Percentiles rank a stretch among this genome's conserved stretches.
These are phyloP conservation scores for Daubentonia madagascariensis DNA, from an alignment of 2,113 vertebrate species.

Conservation along the genomic window DNA sequence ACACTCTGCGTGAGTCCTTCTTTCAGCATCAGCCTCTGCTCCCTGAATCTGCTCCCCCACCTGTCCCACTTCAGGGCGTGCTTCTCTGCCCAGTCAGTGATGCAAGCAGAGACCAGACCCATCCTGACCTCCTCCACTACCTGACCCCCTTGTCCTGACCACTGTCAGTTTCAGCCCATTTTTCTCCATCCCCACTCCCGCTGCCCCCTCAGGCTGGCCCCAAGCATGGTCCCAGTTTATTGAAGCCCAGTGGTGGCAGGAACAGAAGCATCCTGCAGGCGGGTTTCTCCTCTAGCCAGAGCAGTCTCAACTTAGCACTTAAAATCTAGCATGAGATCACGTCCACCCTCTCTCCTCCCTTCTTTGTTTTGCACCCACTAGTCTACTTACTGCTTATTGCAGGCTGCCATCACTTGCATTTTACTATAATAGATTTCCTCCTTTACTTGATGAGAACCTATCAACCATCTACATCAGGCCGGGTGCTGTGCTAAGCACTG, in stretches of 20 bases:
- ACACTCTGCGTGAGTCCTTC: background rate
- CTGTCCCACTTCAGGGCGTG: background rate
- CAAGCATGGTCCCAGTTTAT: background rate
- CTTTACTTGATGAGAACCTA: background rate
- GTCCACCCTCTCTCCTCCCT: background rate
- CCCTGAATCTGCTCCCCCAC: background rate
- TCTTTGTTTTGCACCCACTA: background rate
- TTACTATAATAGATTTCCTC: background rate
- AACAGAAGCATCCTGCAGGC: background rate
- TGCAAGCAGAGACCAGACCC: background rate
- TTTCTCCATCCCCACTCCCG: background rate
- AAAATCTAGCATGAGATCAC: background rate
- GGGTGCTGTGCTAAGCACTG: background rate
- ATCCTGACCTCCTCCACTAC: background rate
- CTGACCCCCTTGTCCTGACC: background rate
- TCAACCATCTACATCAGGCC: background rate
- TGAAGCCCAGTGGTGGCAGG: background rate
- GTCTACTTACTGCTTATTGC: background rate
- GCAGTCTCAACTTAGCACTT: accelerated
- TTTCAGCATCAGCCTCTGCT: background rate
- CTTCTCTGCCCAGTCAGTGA: background rate
- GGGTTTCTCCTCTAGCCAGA: background rate
- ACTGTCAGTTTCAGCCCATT: background rate
- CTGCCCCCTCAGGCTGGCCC: background rate
- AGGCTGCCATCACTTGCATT: background rate